Conservation (phyloP, 2,797 vertebrate species). For the Sebastolobus alascanus region DNA sequence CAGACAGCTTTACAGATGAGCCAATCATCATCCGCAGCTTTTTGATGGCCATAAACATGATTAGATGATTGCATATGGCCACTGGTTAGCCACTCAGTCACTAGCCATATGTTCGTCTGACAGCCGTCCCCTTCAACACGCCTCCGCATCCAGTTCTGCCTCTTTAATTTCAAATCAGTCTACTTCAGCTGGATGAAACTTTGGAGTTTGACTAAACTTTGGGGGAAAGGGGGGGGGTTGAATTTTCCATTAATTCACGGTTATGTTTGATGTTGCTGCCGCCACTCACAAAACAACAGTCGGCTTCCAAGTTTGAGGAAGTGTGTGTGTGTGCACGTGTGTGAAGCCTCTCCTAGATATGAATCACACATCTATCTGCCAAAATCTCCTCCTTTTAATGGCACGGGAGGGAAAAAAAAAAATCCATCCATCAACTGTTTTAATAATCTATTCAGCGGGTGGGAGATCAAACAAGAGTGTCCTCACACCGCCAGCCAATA, state of each 20-base stretch:
- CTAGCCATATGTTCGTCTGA: constrained; percentile 80
- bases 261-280: constrained; percentile 73
- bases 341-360: constrained; percentile 70
- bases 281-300: constrained; percentile 66
- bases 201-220: constrained; percentile 69
- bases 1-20: constrained; percentile 74
- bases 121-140: constrained; percentile 68
- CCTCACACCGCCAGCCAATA: constrained; percentile 64
- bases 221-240: constrained; percentile 1
- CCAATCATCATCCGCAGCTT: constrained; percentile 70
- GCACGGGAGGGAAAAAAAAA: constrained; percentile 43
- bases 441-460: constrained; percentile 78
- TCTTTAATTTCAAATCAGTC: constrained; percentile 76
- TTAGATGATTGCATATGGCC: constrained; percentile 82
- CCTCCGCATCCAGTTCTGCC: constrained; percentile 69
- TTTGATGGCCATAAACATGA: constrained; percentile 76
- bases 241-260: constrained; percentile 59
- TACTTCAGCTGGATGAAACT: constrained; percentile 63
- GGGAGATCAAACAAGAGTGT: constrained; percentile 80
- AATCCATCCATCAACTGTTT: constrained; percentile 70
- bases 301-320: constrained; percentile 62
- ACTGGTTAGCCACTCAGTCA: constrained; percentile 75
- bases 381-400: constrained; percentile 73
- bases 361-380: constrained; percentile 68
- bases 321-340: constrained; percentile 41